Conservation (phyloP, 2,888 invertebrate species). For the Drosophila parthenogenetica region DNA sequence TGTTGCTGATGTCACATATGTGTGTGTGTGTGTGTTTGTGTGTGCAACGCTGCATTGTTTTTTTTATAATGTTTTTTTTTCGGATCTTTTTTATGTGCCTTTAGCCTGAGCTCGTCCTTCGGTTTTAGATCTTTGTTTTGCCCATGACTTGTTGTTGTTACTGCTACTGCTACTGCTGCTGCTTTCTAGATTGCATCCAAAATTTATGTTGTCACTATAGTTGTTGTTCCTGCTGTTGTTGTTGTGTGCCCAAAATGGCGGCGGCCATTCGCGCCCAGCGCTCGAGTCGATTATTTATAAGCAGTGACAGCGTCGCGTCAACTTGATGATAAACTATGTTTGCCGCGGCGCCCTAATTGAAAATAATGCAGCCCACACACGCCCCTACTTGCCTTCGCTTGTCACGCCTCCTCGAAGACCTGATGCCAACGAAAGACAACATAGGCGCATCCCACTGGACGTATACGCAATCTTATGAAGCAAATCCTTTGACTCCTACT, state of each 20-base stretch:
- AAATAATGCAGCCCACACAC: slow-evolving; percentile 68
- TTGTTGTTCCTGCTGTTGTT: slow-evolving; percentile 9
- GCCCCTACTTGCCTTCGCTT: background rate
- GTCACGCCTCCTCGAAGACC: background rate
- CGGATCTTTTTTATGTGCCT: slow-evolving; percentile 70
- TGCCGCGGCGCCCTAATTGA: slow-evolving; percentile 78
- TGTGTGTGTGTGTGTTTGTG: slow-evolving; percentile 37
- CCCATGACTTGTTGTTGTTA: slow-evolving; percentile 17
- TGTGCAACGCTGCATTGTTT: slow-evolving; percentile 53
- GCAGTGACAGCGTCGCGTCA: slow-evolving; percentile 81
- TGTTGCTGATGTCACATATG: slow-evolving; percentile 46
- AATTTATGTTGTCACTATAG: slow-evolving; percentile 82
- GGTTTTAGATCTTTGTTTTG: slow-evolving; percentile 46
- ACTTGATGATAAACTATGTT: slow-evolving; percentile 81
- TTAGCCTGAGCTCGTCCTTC: slow-evolving; percentile 43
- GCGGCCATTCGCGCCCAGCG: slow-evolving; percentile 62
- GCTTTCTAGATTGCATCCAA: slow-evolving; percentile 78
- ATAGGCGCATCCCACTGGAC: slow-evolving; percentile 67
- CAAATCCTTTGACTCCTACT: slow-evolving; percentile 4
- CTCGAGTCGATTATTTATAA: slow-evolving; percentile 79
- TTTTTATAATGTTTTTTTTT: slow-evolving; percentile 27
- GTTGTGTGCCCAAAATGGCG: slow-evolving; percentile 64
- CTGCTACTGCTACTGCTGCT: slow-evolving; percentile 24
- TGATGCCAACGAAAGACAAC: background rate
- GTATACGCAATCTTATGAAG: slow-evolving; percentile 67